Base-by-base conservation (phyloP, 2,888 invertebrate species). In the Tenthredo scrophulariae region DNA sequence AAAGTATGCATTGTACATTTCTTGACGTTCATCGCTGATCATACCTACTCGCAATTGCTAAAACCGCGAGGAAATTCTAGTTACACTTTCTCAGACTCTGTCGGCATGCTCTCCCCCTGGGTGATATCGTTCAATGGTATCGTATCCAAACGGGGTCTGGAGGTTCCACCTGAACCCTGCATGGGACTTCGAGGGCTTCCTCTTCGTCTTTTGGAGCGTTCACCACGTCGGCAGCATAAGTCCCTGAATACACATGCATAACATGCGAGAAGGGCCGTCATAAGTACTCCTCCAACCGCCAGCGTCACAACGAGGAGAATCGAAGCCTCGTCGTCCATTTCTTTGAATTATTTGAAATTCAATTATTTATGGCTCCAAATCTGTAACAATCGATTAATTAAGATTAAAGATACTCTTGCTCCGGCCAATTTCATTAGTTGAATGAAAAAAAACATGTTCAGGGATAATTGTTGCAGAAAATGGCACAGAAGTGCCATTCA, bases 181-280 rank as follows among this genome's bases (percentile, higher is more conserved):
- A 83, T 90, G 92, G 89, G 92, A 89, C 18, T 94, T 92, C 86
- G 93, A 88, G 89, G 86, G 50, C 88, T 83, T 37, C 88, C 84
- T 85, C 87, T 94, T 91, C 89, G 94, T 94, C 88, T 94, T 92
- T n/a, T 94, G 90, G 37, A 94, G 93, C 87, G 90, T 67, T 80
- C 94, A 26, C 87, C 89, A 0, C 86, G 85, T 65, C 91, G 95
- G 87, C 96, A 96, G 90, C 96, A 96, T 5, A 96, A 93, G 87
- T 96, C 94, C 84, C 95, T 94, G 86, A 96, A 95, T 22, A 96
- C 96, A 89, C 96, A 96, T 7, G 95, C 95, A 91, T 96, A 96
- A 91, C 96, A 96, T 91, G 95, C 94, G 0, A 96, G 93, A n/a
- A 96, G 91, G 0, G 95, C 95, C 75, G 95, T 94, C 88, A 91